phyloP scores from a whole-genome alignment of 2,113 vertebrate genomes.

The Phasianus colchicus region DNA sequence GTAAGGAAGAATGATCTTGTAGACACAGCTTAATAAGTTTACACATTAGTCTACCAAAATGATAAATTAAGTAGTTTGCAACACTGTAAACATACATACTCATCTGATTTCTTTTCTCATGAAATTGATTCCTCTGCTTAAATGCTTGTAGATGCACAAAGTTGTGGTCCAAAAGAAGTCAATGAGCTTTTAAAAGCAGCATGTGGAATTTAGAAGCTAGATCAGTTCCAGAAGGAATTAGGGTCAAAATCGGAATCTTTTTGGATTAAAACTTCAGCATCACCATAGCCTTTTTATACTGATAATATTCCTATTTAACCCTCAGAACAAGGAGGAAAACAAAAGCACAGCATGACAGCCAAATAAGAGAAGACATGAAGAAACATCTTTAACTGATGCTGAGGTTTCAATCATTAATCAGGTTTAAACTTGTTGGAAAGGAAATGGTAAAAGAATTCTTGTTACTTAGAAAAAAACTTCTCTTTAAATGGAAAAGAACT shows the following conservation, averaged over 20 bases:
- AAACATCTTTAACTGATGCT: constrained; percentile 9
- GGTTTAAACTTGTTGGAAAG: neutral
- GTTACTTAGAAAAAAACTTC: neutral
- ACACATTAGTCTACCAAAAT: neutral
- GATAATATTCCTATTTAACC: neutral
- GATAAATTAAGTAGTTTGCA: neutral
- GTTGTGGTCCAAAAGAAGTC: constrained; percentile 28
- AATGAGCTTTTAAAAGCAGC: neutral
- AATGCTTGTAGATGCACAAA: neutral
- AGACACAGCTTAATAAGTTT: neutral
- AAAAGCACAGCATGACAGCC: neutral
- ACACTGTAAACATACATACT: neutral
- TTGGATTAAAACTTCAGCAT: neutral
- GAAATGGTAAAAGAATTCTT: constrained; percentile 15
- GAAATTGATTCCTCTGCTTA: neutral
- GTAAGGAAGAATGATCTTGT: neutral
- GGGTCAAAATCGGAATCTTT: neutral
- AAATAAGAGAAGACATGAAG: neutral
- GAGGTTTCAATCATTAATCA: neutral
- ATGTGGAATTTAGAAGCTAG: neutral
- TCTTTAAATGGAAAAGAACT: neutral
- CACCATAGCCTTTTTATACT: neutral
- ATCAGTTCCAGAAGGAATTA: neutral
- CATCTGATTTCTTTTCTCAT: neutral
- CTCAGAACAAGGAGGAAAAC: neutral